Conservation (phyloP, 2,113 vertebrate genomes). For the Nothobranchius kuhntae region DNA sequence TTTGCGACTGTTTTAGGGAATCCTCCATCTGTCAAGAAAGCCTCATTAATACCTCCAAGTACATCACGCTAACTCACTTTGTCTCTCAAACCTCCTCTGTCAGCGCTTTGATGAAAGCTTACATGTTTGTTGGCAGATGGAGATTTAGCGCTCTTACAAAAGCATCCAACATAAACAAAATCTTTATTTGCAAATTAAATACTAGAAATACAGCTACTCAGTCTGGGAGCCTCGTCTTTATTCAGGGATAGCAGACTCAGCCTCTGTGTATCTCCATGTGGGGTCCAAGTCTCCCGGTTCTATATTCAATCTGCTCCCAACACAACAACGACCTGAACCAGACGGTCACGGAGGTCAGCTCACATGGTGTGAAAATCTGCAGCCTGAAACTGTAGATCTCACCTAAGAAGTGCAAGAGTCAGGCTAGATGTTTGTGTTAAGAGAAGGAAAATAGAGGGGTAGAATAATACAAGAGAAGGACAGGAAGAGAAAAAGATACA, state of each 20-base stretch:
- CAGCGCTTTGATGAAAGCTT: conserved; percentile 48
- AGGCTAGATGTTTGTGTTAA: conserved; percentile 8
- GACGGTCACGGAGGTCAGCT: conserved; percentile 27
- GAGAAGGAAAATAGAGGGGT: conserved; percentile 24
- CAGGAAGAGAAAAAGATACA: conserved; percentile 24
- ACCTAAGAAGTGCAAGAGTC: neutral
- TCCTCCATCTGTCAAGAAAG: conserved; percentile 41
- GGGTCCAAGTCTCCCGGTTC: neutral
- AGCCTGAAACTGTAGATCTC: conserved; percentile 30
- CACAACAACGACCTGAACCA: conserved; percentile 28
- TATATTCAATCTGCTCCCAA: conserved; percentile 3
- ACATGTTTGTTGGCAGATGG: conserved; percentile 10
- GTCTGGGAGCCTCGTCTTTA: neutral
- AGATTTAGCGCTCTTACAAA: conserved; percentile 29
- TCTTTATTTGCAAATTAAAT: neutral
- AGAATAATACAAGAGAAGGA: conserved; percentile 14
- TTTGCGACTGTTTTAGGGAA: neutral
- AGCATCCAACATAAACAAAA: conserved; percentile 27
- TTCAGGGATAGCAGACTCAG: neutral
- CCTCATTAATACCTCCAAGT: conserved; percentile 31
- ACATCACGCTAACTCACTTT: neutral
- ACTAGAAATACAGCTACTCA: neutral
- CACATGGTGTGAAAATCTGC: conserved; percentile 12
- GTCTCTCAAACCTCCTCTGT: conserved; percentile 29
- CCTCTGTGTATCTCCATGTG: neutral